Evolutionary conservation across 2,113 vertebrate species (phyloP), one percentile per base, ranked within the genome.

Genomic region (Mesoclemmys tuberculata): DNA sequence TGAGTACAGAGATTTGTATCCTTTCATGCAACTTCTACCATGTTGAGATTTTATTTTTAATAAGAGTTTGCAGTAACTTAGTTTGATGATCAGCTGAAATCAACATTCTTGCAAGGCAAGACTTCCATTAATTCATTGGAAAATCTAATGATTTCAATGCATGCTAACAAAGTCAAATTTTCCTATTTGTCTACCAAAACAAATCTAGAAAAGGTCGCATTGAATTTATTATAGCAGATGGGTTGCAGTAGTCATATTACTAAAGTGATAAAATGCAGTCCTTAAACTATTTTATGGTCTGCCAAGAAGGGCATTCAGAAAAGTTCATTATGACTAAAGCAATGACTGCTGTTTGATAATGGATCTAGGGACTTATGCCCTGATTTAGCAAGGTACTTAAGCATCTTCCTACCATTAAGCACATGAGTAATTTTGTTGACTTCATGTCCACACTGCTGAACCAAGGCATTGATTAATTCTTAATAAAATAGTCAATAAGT

Each of bases 61-160:
- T 90, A 89, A 27, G 75, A 44, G 16, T 71, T 94, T 91, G 11
- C 58, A 93, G 87, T 88, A 94, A 86, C 49, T 96, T 82, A 96
- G 80, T 96, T 92, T 95, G 92, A 94, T 96, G 93, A 90, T 61
- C 84, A 71, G n/a, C 84, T 94, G 71, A 97, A 94, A 96, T 94
- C 82, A 91, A 91, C 68, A 90, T 29, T 82, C 49, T 75, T 49
- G 13, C 49, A 93, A 84, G 46, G 21, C 27, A 80, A 61, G 56
- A 84, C 35, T 92, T 90, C 88, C 80, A 89, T 90, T 89, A 95
- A 94, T 64, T 84, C 86, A 75, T 80, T 56, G 77, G 90, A 97
- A 96, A 91, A 10, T 27, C 64, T 93, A 92, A 95, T 38, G 6
- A 90, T 96, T 85, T 88, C 78, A 64, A 26, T 90, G 49, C 29